A percentile compares a stretch with the other conserved stretches of the same genome.
These are phyloP conservation scores for Artemia sinica DNA, from an alignment of 2,888 invertebrate genomes.

Conservation along the genomic window DNA sequence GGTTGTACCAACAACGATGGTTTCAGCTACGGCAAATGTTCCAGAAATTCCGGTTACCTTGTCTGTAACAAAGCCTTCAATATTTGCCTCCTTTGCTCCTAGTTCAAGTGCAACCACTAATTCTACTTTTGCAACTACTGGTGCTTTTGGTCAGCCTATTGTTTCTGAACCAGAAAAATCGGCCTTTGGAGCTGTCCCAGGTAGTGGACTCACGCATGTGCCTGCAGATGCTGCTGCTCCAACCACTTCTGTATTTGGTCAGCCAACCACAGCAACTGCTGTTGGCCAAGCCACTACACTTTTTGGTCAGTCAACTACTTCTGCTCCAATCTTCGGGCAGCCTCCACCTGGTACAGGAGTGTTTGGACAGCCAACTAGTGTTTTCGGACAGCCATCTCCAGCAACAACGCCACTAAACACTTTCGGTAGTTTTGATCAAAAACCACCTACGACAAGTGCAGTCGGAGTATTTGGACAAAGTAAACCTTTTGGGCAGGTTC, in stretches of 20 bases:
- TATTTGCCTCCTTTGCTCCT: not conserved
- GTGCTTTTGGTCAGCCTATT: slow-evolving; percentile 15
- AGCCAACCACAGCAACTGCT: not conserved
- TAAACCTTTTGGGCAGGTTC: not conserved
- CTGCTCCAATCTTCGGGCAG: slow-evolving; percentile 2
- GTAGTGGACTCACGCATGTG: not conserved
- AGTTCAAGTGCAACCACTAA: slow-evolving; percentile 11
- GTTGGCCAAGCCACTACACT: not conserved
- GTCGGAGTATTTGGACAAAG: not conserved
- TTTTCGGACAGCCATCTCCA: not conserved
- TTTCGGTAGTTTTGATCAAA: not conserved
- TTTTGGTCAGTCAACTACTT: not conserved
- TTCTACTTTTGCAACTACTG: slow-evolving; percentile 9
- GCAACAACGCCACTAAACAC: too few species aligned
- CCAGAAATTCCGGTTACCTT: too few species aligned
- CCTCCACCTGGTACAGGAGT: not conserved
- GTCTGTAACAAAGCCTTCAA: not conserved
- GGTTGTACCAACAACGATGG: too few species aligned
- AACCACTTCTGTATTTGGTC: slow-evolving; percentile 10
- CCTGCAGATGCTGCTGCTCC: not conserved
- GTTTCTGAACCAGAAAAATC: slow-evolving; percentile 13
- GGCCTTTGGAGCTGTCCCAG: not conserved
- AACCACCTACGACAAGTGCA: not conserved
- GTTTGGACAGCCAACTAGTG: not conserved
- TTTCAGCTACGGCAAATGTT: too few species aligned